Conservation (phyloP, 2,113 vertebrate genomes). For the Malaclemys terrapin region DNA sequence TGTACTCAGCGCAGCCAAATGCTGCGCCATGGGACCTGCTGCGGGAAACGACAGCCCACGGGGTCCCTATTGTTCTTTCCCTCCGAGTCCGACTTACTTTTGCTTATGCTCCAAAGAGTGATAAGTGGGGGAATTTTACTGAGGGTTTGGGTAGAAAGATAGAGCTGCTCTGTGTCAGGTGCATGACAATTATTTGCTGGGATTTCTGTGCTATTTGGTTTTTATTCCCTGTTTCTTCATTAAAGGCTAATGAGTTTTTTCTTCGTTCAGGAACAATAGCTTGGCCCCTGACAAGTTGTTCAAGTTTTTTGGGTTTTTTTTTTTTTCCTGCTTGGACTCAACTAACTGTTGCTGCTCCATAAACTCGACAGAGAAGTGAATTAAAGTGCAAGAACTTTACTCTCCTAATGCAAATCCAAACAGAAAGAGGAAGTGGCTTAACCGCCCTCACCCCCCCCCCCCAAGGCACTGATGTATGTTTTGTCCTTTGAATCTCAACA, state of each 20-base stretch:
- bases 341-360: conserved; percentile 80
- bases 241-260: conserved; percentile 79
- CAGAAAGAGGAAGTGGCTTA: background rate
- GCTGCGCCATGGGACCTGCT: conserved; percentile 13
- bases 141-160: conserved; percentile 55
- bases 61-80: conserved; percentile 51
- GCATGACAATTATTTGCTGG: conserved; percentile 73
- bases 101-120: conserved; percentile 47
- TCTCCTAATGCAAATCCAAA: conserved; percentile 61
- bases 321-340: conserved; percentile 63
- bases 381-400: conserved; percentile 68
- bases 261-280: conserved; percentile 75
- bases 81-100: conserved; percentile 56
- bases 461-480: accelerated
- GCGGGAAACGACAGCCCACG: background rate
- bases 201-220: conserved; percentile 76
- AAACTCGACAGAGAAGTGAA: conserved; percentile 81
- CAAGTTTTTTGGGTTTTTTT: conserved; percentile 9
- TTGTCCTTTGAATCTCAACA: background rate
- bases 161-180: conserved; percentile 70
- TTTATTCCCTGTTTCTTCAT: conserved; percentile 83
- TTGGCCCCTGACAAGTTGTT: conserved; percentile 70
- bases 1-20: background rate
- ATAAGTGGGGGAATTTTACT: conserved; percentile 58
- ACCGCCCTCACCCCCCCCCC: background rate